Evolutionary conservation across 2,113 vertebrate genomes (phyloP), one percentile per base, ranked within the genome.

Genomic region (Damaliscus lunatus): DNA sequence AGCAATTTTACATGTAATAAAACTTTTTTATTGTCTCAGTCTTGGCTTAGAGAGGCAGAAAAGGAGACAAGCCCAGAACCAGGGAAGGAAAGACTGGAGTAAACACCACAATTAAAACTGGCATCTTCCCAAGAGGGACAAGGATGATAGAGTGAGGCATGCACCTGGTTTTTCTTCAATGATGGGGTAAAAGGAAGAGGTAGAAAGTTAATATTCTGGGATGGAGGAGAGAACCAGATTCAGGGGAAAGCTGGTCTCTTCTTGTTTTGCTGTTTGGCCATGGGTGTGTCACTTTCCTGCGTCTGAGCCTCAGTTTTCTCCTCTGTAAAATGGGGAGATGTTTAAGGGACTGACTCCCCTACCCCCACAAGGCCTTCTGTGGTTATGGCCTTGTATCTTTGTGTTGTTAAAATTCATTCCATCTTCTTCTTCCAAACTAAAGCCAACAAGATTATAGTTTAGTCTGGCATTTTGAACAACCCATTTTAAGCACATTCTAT

Each of bases 1-100:
- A 98, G 98, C 98, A 97, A 98, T 98, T 98, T 98, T 98, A 98
- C 98, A 96, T 96, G 97, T 98, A 98, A 99, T 99, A 99, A 99
- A 99, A 98, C 97, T 98, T 98, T 98, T 99, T 98, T 98, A 98
- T 98, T 98, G 95, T 86, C 97, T 94, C 40, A 94, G 97, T 94
- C 95, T 98, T n/a, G 12, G 86, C 92, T 96, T 57, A 85, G 90
- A 97, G 95, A 98, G 97, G 97, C 96, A 96, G 97, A 48, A 86
- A 78, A 94, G 81, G 78, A 95, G 91, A 89, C 40, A 94, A 80
- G 96, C 53, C 60, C 89, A 95, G 92, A 93, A 71, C 48, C 82
- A 59, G 77, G 91, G 90, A 93, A 92, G 97, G 98, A 90, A 98
- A 96, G 84, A 60, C 91, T 94, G 36, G 31, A 59, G 19, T 64